These are phyloP conservation scores for Bedellia somnulentella DNA, from an alignment of 2,888 invertebrate genomes.

Conservation along the genomic window DNA sequence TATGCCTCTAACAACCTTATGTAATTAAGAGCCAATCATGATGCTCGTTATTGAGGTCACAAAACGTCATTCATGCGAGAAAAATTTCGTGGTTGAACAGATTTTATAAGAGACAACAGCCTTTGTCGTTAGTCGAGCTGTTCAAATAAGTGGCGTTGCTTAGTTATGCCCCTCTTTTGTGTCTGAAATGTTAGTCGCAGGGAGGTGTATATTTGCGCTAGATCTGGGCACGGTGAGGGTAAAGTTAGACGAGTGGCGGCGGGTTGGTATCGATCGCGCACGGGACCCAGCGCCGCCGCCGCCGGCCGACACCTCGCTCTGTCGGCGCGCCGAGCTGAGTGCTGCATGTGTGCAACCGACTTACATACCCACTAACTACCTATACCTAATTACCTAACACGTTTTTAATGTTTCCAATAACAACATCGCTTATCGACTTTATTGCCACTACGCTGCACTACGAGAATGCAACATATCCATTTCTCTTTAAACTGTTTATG, in stretches of 20 bases:
- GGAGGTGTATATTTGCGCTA: too few relatives aligned
- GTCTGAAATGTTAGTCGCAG: background rate
- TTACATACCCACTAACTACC: too few relatives aligned
- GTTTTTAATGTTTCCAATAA: too few relatives aligned
- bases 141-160: background rate
- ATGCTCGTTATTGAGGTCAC: constrained; percentile 1
- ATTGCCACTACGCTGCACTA: too few relatives aligned
- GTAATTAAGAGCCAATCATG: too few relatives aligned
- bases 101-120: background rate
- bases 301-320: constrained; percentile 4
- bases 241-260: constrained; percentile 11
- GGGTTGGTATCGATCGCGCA: constrained; percentile 23
- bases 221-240: background rate
- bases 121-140: constrained; percentile 1
- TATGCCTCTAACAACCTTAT: too few relatives aligned
- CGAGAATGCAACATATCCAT: too few relatives aligned
- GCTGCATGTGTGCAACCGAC: too few relatives aligned
- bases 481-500: too few relatives aligned
- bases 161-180: constrained; percentile 3
- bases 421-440: too few relatives aligned
- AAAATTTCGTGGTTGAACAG: constrained; percentile 3
- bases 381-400: too few relatives aligned
- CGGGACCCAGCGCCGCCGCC: constrained; percentile 1
- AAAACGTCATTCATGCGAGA: constrained; percentile 1
- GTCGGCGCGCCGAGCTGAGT: too few relatives aligned